These are phyloP conservation scores for Lamellibrachia satsuma DNA, from an alignment of 2,888 invertebrate genomes.

Conservation along the genomic window DNA sequence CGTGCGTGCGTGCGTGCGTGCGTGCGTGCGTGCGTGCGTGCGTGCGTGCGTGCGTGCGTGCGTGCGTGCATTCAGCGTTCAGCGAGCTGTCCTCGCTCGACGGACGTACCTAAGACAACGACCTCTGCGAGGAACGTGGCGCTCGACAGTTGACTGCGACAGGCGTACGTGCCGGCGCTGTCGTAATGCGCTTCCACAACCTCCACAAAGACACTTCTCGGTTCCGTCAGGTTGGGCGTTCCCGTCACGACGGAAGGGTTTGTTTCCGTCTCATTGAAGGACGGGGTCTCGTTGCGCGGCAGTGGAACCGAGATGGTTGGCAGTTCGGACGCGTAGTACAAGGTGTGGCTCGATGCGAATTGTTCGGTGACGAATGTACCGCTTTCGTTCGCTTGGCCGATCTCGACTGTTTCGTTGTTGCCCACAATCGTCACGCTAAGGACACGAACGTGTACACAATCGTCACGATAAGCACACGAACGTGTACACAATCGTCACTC, in stretches of 20 bases:
- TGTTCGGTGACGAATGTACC: neutral
- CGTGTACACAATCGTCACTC: too few relatives aligned
- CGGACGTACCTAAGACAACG: neutral
- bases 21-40: too few relatives aligned
- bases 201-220: neutral
- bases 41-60: neutral
- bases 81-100: neutral
- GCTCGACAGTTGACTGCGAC: neutral
- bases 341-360: neutral
- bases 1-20: too few relatives aligned
- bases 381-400: neutral
- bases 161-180: neutral
- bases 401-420: neutral
- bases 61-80: neutral
- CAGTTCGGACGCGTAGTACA: neutral
- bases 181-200: neutral
- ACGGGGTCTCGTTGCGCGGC: neutral
- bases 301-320: neutral
- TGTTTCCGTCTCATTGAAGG: neutral
- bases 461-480: neutral
- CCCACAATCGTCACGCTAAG: neutral
- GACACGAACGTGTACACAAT: neutral
- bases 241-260: too few relatives aligned
- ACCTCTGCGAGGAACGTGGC: neutral
- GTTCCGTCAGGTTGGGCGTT: neutral